Evolutionary conservation across 1,140 invertebrate species (phyloP).

Genomic region (Micrasema minimum): DNA sequence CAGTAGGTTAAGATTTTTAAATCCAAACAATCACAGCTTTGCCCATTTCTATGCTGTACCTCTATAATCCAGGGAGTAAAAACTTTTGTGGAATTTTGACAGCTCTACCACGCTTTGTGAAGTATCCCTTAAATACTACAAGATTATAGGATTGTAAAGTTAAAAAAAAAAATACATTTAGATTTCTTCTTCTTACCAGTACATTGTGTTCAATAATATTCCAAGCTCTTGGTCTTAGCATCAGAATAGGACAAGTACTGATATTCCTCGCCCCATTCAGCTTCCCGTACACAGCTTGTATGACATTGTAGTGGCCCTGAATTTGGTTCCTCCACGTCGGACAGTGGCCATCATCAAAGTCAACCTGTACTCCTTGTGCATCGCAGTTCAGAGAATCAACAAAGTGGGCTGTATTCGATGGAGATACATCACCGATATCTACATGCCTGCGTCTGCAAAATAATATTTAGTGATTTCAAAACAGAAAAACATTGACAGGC

Average conservation of each 20-base stretch:
- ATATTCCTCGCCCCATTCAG: conserved; percentile 67
- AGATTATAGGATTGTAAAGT: too few relatives aligned
- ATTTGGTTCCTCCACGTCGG: conserved; percentile 79
- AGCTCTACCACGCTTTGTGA: too few relatives aligned
- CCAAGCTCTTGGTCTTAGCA: conserved; percentile 79
- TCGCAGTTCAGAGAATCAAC: conserved; percentile 65
- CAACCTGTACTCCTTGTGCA: conserved; percentile 71
- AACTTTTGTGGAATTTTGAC: too few relatives aligned
- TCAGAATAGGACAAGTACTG: conserved; percentile 69
- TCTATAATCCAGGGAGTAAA: too few relatives aligned
- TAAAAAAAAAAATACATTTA: too few relatives aligned
- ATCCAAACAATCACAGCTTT: too few relatives aligned
- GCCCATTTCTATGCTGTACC: too few relatives aligned
- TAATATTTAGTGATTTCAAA: conserved; percentile 1
- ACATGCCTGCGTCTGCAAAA: conserved; percentile 65
- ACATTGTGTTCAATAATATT: conserved; percentile 80
- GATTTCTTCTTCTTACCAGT: conserved; percentile 63
- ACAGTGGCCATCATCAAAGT: conserved; percentile 80
- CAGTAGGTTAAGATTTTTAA: too few relatives aligned
- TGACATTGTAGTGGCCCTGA: conserved; percentile 73
- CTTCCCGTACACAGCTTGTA: conserved; percentile 67
- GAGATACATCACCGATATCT: conserved; percentile 72
- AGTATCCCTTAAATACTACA: too few relatives aligned
- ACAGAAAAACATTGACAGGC: too few relatives aligned
- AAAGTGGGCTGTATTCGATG: conserved; percentile 68